Evolutionary conservation across 1,140 invertebrate species (phyloP).

Genomic region (Pseudomyrmex dendroicus): DNA sequence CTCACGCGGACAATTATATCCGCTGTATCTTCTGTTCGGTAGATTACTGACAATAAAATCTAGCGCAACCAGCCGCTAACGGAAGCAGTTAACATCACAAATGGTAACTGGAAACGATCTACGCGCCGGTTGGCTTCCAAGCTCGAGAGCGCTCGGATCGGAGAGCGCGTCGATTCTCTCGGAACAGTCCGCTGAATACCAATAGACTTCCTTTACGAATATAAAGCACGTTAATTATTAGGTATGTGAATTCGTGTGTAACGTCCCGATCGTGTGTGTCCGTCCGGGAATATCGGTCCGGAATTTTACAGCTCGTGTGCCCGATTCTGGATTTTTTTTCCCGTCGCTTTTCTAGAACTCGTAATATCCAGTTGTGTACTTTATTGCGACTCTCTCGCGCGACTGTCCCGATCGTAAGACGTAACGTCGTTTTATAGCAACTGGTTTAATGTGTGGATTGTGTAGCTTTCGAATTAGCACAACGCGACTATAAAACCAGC

Average conservation of each 20-base stretch:
- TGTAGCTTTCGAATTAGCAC: not conserved
- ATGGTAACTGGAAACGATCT: constrained; percentile 76
- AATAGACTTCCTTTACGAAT: constrained; percentile 38
- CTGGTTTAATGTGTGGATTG: not conserved
- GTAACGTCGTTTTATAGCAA: not conserved
- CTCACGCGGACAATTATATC: constrained; percentile 42
- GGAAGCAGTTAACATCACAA: constrained; percentile 73
- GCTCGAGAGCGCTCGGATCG: constrained; percentile 14
- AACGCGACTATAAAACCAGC: no score
- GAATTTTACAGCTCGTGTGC: not conserved
- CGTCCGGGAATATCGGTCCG: no score
- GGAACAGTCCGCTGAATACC: constrained; percentile 32
- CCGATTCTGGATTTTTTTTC: not conserved
- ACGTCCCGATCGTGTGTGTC: constrained; percentile 8
- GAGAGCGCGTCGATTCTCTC: not conserved
- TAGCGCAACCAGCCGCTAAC: constrained; percentile 56
- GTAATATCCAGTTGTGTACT: not conserved
- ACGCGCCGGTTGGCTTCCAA: constrained; percentile 40
- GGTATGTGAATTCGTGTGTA: not conserved
- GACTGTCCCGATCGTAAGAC: not conserved
- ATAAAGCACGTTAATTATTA: constrained; percentile 28
- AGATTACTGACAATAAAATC: constrained; percentile 61
- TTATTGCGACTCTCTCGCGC: not conserved
- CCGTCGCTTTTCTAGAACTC: not conserved
- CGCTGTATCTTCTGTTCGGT: constrained; percentile 35